Evolutionary conservation across 2,113 vertebrate genomes (phyloP), one percentile per base, ranked within the genome.

Genomic region (Manacus vitellinus): DNA sequence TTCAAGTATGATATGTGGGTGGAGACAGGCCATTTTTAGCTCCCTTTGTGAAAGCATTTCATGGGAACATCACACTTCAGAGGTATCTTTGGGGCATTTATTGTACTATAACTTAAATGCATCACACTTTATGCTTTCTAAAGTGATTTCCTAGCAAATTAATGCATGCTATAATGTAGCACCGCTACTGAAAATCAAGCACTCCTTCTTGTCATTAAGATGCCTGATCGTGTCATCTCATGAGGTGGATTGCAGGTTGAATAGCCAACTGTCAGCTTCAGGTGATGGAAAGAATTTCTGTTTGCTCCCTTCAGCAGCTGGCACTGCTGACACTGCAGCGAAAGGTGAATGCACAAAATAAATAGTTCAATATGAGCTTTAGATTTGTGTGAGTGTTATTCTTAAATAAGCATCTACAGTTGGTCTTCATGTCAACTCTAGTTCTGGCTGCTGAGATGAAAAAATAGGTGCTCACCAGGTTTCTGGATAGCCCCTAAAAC

Each of bases 311-410:
- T 89, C 58, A 80, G 81, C 37, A 39, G 71, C 1, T 66, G 43
- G 62, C 27, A 12, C 0, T 35, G 35, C 35, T 35, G 35, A 1
- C 54, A 39, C 54, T 28, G 5, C 28, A 8, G 28, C 15, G 27
- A 93, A 74, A 79, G 75, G 62, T 35, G n/a, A 95, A 66, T 16
- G 55, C 33, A 88, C 78, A 67, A 92, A 93, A 95, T 72, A 93
- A 78, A 79, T 58, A 33, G 49, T 71, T 92, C 27, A 22, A 1
- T 33, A 14, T 10, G 33, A 21, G 21, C n/a, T 95, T 89, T 85
- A 14, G 61, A 74, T 73, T 25, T 62, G 49, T 55, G 41, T 51
- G 58, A 72, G 28, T 49, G 43, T 83, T 83, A 55, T 39, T 85
- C 54, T 76, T 89, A 62, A 91, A 41, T n/a, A 62, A 73, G 78